These are phyloP conservation scores for Gerris lacustris DNA, from an alignment of 2,888 invertebrate genomes.

Conservation along the genomic window DNA sequence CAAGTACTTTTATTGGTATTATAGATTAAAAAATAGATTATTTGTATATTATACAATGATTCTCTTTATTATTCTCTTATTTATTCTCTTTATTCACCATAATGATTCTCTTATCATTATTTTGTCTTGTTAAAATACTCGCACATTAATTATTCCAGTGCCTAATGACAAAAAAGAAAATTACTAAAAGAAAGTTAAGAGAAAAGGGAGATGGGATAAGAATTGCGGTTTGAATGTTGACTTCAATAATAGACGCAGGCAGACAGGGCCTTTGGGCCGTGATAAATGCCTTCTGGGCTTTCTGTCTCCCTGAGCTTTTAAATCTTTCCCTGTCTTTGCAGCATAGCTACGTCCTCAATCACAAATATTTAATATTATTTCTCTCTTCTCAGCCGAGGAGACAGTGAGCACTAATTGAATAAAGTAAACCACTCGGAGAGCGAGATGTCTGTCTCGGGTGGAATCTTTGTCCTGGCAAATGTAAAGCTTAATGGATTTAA, in stretches of 20 bases:
- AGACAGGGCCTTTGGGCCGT: neutral
- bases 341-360: neutral
- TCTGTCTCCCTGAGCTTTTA: neutral
- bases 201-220: neutral
- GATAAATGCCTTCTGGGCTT: neutral
- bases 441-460: too few relatives aligned
- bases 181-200: neutral
- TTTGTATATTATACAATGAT: too few relatives aligned
- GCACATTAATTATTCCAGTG: too few relatives aligned
- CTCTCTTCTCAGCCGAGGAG: neutral
- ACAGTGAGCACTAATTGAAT: neutral
- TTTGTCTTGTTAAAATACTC: too few relatives aligned
- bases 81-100: too few relatives aligned
- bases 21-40: too few relatives aligned
- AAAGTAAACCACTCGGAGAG: neutral
- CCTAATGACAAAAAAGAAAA: too few relatives aligned
- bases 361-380: constrained; percentile 5
- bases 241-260: neutral
- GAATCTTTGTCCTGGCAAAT: too few relatives aligned
- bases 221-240: neutral
- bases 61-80: too few relatives aligned
- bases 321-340: neutral
- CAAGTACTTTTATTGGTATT: too few relatives aligned
- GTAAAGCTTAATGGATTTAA: too few relatives aligned
- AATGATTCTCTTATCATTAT: too few relatives aligned